These are phyloP conservation scores for Probaryconus sp. DNA, from an alignment of 1,140 invertebrate species.

Conservation along the genomic window DNA sequence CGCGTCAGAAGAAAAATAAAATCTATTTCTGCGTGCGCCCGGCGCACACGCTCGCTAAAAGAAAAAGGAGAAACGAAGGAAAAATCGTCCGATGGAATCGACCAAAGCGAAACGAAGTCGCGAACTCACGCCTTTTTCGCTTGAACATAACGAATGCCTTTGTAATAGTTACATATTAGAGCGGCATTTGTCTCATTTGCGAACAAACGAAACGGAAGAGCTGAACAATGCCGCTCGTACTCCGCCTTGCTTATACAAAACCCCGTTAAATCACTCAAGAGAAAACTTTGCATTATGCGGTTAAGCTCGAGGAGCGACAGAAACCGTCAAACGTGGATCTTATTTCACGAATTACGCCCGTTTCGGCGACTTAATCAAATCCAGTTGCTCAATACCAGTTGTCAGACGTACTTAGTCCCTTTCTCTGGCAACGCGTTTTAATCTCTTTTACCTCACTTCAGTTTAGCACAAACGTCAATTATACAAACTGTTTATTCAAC, in stretches of 20 bases:
- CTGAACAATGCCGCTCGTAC: slow-evolving; percentile 32
- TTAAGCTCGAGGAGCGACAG: no score
- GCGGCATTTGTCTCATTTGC: slow-evolving; percentile 42
- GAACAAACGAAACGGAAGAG: slow-evolving; percentile 36
- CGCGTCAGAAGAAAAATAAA: slow-evolving; percentile 61
- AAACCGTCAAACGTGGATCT: slow-evolving; percentile 14
- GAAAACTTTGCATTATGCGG: slow-evolving; percentile 41
- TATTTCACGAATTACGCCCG: slow-evolving; percentile 30
- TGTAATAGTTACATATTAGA: slow-evolving; percentile 50
- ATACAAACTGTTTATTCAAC: no score
- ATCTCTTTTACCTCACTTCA: no score
- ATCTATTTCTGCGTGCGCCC: slow-evolving; percentile 56
- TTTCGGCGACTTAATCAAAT: slow-evolving; percentile 39
- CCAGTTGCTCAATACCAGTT: neutral
- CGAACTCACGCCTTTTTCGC: slow-evolving; percentile 5
- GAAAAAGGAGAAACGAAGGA: slow-evolving; percentile 16
- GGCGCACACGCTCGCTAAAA: no score
- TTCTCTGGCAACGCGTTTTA: no score
- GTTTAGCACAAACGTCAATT: no score
- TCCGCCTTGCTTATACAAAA: slow-evolving; percentile 30
- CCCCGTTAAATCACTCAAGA: slow-evolving; percentile 39
- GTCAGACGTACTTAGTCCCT: no score
- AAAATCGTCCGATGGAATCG: slow-evolving; percentile 22
- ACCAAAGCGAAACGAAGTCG: no score
- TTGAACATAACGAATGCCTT: slow-evolving; percentile 20